A percentile compares a stretch with the other conserved stretches of the same genome.
Conservation (phyloP, 2,888 invertebrate genomes). For the Caenorhabditis parvicauda region DNA sequence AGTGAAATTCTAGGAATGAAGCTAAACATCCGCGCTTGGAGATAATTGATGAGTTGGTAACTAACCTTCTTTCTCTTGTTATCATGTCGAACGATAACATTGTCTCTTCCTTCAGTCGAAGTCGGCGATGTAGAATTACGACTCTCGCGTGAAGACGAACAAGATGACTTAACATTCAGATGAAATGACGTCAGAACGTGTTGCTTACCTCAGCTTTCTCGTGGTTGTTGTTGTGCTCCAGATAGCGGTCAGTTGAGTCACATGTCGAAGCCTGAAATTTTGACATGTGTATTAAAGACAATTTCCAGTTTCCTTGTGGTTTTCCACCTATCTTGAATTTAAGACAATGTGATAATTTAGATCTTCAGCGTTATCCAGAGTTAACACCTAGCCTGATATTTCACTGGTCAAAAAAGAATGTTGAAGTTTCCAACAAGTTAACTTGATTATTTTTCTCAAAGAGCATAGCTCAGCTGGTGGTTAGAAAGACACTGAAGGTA, state of each 20-base stretch:
- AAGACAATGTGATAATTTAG: too few species aligned
- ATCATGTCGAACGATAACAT: conserved; percentile 37
- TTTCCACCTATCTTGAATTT: too few species aligned
- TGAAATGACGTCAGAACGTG: neutral
- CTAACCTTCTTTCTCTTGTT: conserved; percentile 33
- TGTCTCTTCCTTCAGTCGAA: conserved; percentile 28
- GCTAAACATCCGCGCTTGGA: neutral
- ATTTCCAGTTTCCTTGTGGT: too few species aligned
- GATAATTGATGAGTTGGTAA: neutral
- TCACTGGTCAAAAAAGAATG: too few species aligned
- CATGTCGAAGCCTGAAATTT: conserved; percentile 18
- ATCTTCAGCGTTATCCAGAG: too few species aligned
- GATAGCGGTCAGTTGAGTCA: conserved; percentile 18
- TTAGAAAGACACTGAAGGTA: too few species aligned
- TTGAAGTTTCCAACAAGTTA: too few species aligned
- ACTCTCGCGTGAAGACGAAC: conserved; percentile 22
- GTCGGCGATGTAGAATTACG: conserved; percentile 34
- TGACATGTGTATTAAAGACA: too few species aligned
- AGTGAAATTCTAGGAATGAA: too few species aligned
- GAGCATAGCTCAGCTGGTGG: too few species aligned
- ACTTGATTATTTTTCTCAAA: too few species aligned
- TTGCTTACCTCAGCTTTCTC: conserved; percentile 19
- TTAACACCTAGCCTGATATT: too few species aligned
- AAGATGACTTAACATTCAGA: conserved; percentile 10
- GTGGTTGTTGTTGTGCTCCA: conserved; percentile 27